Conservation (phyloP, 2,113 vertebrate genomes). For the Daboia siamensis region DNA sequence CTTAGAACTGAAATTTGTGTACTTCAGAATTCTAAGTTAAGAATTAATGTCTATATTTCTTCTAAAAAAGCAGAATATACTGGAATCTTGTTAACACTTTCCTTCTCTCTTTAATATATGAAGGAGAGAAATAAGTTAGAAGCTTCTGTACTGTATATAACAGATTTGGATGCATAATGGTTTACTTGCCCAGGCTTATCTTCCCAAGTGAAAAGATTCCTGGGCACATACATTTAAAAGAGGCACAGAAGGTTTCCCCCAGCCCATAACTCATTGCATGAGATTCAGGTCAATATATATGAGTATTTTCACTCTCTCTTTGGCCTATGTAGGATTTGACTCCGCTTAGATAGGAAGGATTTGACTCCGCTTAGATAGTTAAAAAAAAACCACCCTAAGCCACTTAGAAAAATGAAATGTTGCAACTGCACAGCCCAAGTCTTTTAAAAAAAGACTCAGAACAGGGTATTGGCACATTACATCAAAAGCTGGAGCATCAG, state of each 20-base stretch:
- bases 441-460: not conserved
- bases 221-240: not conserved
- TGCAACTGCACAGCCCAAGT: too few relatives aligned
- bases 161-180: not conserved
- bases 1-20: not conserved
- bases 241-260: not conserved
- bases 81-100: not conserved
- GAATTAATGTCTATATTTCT: not conserved
- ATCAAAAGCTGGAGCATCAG: not conserved
- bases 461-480: too few relatives aligned
- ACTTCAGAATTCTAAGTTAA: not conserved
- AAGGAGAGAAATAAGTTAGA: not conserved
- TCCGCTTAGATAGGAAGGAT: too few relatives aligned
- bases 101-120: not conserved
- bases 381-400: not conserved
- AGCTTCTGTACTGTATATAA: not conserved
- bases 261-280: not conserved
- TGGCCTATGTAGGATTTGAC: not conserved
- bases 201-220: not conserved
- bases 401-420: not conserved
- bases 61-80: not conserved
- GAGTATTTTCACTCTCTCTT: not conserved
- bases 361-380: not conserved
- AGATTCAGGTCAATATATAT: not conserved
- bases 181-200: not conserved